Evolutionary conservation across 2,888 invertebrate species (phyloP).

Genomic region (Bombylius discolor): DNA sequence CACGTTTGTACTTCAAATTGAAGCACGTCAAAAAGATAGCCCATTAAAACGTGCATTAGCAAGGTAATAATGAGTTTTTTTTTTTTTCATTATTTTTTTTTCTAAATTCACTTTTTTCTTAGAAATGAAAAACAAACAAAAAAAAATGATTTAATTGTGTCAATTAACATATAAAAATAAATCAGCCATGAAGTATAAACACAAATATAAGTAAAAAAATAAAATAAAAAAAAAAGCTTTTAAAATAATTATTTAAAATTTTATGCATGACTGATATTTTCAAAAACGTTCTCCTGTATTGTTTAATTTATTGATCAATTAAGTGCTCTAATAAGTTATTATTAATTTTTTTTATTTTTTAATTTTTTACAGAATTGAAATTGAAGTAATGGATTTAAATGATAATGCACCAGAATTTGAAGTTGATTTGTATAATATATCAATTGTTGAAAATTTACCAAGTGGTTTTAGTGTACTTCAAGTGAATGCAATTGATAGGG

Average conservation of each 20-base stretch:
- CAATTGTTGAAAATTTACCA: constrained; percentile 81
- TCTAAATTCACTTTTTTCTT: not conserved
- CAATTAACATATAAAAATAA: too few relatives aligned
- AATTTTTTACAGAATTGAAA: constrained; percentile 44
- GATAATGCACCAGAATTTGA: constrained; percentile 81
- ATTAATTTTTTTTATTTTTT: not conserved
- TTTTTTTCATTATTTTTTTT: too few relatives aligned
- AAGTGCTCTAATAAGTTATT: not conserved
- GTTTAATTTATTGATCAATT: too few relatives aligned
- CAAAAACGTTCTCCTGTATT: too few relatives aligned
- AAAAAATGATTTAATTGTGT: too few relatives aligned
- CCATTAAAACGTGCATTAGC: constrained; percentile 62
- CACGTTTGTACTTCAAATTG: constrained; percentile 63
- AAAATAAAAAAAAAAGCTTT: too few relatives aligned
- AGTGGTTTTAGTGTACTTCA: constrained; percentile 48
- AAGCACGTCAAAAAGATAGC: constrained; percentile 67
- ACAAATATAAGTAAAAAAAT: too few relatives aligned
- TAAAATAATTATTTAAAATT: too few relatives aligned
- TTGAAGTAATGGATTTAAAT: constrained; percentile 63
- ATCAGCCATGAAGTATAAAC: too few relatives aligned
- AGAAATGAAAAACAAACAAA: too few relatives aligned
- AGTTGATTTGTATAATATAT: constrained; percentile 80
- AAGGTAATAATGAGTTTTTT: constrained; percentile 19
- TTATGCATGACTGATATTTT: too few relatives aligned
- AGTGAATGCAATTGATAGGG: constrained; percentile 63